Percentiles rank a stretch among this genome's conserved stretches.
Evolutionary conservation across 2,888 invertebrate genomes (phyloP).

Genomic region (Drosophila falleni): DNA sequence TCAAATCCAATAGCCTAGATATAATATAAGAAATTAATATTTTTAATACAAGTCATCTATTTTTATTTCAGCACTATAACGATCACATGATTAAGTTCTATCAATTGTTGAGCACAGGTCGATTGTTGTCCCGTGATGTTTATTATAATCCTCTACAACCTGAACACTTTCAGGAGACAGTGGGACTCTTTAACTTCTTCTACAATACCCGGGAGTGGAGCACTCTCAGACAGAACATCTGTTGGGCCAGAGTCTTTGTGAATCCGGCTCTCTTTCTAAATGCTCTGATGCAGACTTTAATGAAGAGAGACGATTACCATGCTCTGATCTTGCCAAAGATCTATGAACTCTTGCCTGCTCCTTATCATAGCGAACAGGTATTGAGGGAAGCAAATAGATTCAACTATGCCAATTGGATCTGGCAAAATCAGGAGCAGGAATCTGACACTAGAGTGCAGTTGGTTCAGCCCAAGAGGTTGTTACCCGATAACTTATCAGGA

Average conservation of each 20-base stretch:
- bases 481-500: slow-evolving; percentile 37
- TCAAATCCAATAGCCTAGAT: too few relatives aligned
- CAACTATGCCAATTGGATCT: slow-evolving; percentile 60
- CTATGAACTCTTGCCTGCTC: slow-evolving; percentile 91
- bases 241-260: slow-evolving; percentile 89
- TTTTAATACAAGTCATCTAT: too few relatives aligned
- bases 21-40: neutral
- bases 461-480: slow-evolving; percentile 27
- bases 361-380: slow-evolving; percentile 89
- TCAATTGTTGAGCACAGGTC: slow-evolving; percentile 18
- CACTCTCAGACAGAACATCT: slow-evolving; percentile 87
- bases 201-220: slow-evolving; percentile 88
- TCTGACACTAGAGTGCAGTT: slow-evolving; percentile 6
- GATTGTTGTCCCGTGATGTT: slow-evolving; percentile 25
- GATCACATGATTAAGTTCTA: slow-evolving; percentile 49
- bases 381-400: slow-evolving; percentile 88
- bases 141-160: slow-evolving; percentile 37
- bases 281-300: slow-evolving; percentile 88
- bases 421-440: neutral
- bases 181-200: slow-evolving; percentile 87
- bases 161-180: slow-evolving; percentile 43
- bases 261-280: slow-evolving; percentile 91
- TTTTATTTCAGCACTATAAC: slow-evolving; percentile 39
- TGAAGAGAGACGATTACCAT: slow-evolving; percentile 89
- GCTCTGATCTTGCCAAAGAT: slow-evolving; percentile 89